phyloP scores from a whole-genome alignment of 2,888 invertebrate genomes.

The Eretmocerus hayati region DNA sequence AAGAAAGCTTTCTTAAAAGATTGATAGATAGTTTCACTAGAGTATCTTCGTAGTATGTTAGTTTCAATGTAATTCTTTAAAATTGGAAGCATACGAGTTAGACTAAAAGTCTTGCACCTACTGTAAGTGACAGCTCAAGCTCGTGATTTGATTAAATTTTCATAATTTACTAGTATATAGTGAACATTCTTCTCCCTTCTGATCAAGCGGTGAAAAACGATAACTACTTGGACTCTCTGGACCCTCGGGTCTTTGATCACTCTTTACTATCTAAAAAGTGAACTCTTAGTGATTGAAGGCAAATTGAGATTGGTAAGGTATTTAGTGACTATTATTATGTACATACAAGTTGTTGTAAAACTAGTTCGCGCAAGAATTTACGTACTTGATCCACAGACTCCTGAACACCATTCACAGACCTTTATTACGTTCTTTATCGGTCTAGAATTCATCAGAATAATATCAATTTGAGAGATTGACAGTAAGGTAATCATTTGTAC shows the following conservation, averaged over 20 bases:
- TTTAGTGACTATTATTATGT: constrained; percentile 6
- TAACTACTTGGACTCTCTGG: neutral
- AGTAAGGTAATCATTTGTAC: too few species aligned
- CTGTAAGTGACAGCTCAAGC: constrained; percentile 14
- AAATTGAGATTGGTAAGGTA: constrained; percentile 12
- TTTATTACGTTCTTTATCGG: too few species aligned
- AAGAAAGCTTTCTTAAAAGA: constrained; percentile 14
- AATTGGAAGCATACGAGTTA: constrained; percentile 7
- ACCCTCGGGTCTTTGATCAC: constrained; percentile 8
- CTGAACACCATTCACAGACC: too few species aligned
- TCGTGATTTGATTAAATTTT: constrained; percentile 16
- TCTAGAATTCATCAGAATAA: too few species aligned
- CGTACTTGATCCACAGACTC: too few species aligned
- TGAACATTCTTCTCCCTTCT: neutral
- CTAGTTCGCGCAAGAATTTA: too few species aligned
- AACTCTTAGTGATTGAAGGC: constrained; percentile 17
- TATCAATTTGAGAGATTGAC: too few species aligned
- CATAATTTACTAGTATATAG: neutral
- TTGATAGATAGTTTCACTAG: too few species aligned
- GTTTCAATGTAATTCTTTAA: constrained; percentile 3
- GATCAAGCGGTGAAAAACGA: neutral
- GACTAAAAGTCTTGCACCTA: constrained; percentile 1
- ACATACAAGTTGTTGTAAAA: constrained; percentile 9
- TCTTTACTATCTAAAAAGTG: constrained; percentile 9
- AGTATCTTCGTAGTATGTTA: too few species aligned